Base-by-base conservation (phyloP, 2,113 vertebrate genomes). In the Pogona vitticeps region DNA sequence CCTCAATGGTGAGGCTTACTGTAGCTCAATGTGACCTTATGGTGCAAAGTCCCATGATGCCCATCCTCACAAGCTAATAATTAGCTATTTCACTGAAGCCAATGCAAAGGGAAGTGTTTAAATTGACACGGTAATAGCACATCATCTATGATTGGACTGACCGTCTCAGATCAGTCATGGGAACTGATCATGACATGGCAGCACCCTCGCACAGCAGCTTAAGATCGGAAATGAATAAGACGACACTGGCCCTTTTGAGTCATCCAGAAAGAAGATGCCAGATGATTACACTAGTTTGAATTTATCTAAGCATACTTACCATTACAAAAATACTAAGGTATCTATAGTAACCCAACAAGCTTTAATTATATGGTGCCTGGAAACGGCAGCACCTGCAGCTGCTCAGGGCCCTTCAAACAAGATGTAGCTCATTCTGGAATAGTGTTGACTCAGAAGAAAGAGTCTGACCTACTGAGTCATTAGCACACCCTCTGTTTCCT, bases 121-220 rank as follows among this genome's bases (percentile, higher is more conserved):
- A 85, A 59, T 6, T 28, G n/a, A 72, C 10, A 40, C 42, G 52
- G 23, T 52, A 33, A 56, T n/a, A 33, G 59, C 12, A 67, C 28
- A 67, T 76, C 6, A 73, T 70, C 21, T 58, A 31, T 42, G 8
- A n/a, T 28, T 52, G 58, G 40, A 26, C 42, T 70, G 52, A 58
- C 56, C 58, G 20, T 26, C 0, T 0, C 33, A 0, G 26, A 1
- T 0, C n/a, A 38, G 14, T 46, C 1, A 0, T 0, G 31, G 59
- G 0, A 76, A 52, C 3, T 3, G 1, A 0, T 52, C 46, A 52
- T 5, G 46, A 10, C 46, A 31, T 68, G 65, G 65, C 26, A 52
- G 33, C 46, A 68, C 15, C 3, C 33, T 12, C 40, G 23, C 0
- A 4, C 13, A 76, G n/a, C 15, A 31, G 40, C 20, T 75, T 21